Evolutionary conservation across 2,797 vertebrate genomes (phyloP).

Genomic region (Lutjanus argentimaculatus): DNA sequence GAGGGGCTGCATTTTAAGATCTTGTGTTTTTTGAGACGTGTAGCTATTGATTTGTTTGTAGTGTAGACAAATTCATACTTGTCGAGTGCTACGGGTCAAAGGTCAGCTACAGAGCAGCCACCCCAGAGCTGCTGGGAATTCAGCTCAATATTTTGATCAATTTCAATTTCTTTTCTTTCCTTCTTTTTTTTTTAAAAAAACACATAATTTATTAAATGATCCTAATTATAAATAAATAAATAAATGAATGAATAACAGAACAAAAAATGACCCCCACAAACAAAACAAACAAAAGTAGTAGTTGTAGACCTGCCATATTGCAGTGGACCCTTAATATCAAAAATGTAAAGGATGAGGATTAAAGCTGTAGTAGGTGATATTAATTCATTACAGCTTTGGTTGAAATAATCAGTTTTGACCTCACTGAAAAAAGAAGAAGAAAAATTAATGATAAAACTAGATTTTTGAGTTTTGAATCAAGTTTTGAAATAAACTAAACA

Average conservation of each 20-base stretch:
- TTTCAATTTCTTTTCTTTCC: not conserved
- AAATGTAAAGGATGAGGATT: not conserved
- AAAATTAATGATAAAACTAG: too few relatives aligned
- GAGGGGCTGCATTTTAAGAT: conserved; percentile 6
- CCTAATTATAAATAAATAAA: too few relatives aligned
- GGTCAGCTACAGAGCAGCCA: not conserved
- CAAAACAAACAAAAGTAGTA: too few relatives aligned
- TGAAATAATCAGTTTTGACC: too few relatives aligned
- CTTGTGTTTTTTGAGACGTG: not conserved
- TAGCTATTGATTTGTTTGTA: conserved; percentile 32
- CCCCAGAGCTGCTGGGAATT: not conserved
- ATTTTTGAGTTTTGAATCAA: too few relatives aligned
- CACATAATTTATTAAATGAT: not conserved
- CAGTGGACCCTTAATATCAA: not conserved
- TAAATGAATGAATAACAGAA: too few relatives aligned
- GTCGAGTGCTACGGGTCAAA: conserved; percentile 4
- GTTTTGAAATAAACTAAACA: too few relatives aligned
- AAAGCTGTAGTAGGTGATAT: not conserved
- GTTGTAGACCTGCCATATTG: not conserved
- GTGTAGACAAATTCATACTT: conserved; percentile 17
- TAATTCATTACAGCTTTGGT: too few relatives aligned
- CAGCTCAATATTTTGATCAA: not conserved
- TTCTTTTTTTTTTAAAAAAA: too few relatives aligned
- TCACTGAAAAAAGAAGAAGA: too few relatives aligned
- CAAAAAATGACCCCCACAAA: too few relatives aligned